phyloP scores from a whole-genome alignment of 2,888 invertebrate species.

The Erebia ligea region DNA sequence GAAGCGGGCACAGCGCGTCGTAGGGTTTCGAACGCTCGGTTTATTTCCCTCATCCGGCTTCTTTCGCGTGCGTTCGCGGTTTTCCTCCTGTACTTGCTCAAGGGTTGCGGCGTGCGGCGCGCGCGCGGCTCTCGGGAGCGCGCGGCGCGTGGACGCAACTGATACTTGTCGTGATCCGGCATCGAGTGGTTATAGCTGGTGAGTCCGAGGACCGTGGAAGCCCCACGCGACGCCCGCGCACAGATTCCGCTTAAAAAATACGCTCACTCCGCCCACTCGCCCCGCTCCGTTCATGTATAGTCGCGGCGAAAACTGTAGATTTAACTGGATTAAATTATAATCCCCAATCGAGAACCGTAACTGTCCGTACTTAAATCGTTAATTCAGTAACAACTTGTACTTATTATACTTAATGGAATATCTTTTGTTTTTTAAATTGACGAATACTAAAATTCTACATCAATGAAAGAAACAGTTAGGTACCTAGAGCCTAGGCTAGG shows the following conservation, averaged over 20 bases:
- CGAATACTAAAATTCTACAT: no score
- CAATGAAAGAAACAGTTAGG: no score
- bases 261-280: constrained; percentile 73
- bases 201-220: constrained; percentile 42
- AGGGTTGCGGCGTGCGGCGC: constrained; percentile 87
- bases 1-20: constrained; percentile 89
- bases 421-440: no score
- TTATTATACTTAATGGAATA: no score
- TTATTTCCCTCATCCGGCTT: constrained; percentile 94
- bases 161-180: constrained; percentile 82
- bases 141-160: constrained; percentile 80
- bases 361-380: no score
- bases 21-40: constrained; percentile 93
- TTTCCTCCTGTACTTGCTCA: constrained; percentile 95
- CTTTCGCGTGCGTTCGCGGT: constrained; percentile 95
- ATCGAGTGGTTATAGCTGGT: constrained; percentile 58
- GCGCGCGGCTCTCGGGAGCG: constrained; percentile 77
- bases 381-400: no score
- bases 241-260: constrained; percentile 72
- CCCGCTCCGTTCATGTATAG: constrained; percentile 76
- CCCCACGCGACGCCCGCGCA: constrained; percentile 57
- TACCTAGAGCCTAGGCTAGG: no score
- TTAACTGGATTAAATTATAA: neutral
- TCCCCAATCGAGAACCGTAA: no score
- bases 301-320: constrained; percentile 42